A percentile compares a stretch with the other conserved stretches of the same genome.
phyloP scores from a whole-genome alignment of 1,140 invertebrate species.

The Nebria ingens region DNA sequence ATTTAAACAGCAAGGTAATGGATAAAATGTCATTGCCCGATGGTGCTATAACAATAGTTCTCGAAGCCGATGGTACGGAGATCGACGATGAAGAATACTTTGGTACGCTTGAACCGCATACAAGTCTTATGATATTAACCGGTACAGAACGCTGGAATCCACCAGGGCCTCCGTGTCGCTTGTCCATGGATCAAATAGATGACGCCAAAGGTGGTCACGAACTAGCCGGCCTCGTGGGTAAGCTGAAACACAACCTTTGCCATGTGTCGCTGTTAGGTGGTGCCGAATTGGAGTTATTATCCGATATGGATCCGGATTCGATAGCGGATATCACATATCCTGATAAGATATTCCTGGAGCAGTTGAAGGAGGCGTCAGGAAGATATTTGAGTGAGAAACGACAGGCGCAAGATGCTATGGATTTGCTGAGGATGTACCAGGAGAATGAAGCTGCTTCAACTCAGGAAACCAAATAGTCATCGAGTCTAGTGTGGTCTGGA shows the following conservation, averaged over 20 bases:
- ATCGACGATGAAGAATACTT: slow-evolving; percentile 84
- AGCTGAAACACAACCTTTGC: slow-evolving; percentile 64
- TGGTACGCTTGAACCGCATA: slow-evolving; percentile 69
- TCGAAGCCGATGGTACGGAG: slow-evolving; percentile 78
- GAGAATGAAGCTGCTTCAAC: slow-evolving; percentile 25
- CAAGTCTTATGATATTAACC: slow-evolving; percentile 66
- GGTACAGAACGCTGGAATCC: slow-evolving; percentile 61
- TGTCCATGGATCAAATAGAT: slow-evolving; percentile 58
- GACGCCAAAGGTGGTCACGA: slow-evolving; percentile 42
- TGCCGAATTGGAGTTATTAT: slow-evolving; percentile 65
- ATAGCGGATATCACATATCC: slow-evolving; percentile 68
- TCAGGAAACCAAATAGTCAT: background rate
- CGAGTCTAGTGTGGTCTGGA: no score
- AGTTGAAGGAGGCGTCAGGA: slow-evolving; percentile 72
- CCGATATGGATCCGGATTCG: slow-evolving; percentile 77
- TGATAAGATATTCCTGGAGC: slow-evolving; percentile 66
- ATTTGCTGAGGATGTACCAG: slow-evolving; percentile 47
- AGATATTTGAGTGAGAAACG: slow-evolving; percentile 68
- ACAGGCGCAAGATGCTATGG: slow-evolving; percentile 73
- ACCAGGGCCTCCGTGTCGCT: slow-evolving; percentile 37
- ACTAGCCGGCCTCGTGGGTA: slow-evolving; percentile 53
- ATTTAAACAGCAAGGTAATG: slow-evolving; percentile 57
- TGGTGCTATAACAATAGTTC: slow-evolving; percentile 39
- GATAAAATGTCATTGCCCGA: slow-evolving; percentile 46
- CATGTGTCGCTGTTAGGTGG: slow-evolving; percentile 72